Evolutionary conservation across 2,888 invertebrate species (phyloP).

Genomic region (Limnephilus marmoratus): DNA sequence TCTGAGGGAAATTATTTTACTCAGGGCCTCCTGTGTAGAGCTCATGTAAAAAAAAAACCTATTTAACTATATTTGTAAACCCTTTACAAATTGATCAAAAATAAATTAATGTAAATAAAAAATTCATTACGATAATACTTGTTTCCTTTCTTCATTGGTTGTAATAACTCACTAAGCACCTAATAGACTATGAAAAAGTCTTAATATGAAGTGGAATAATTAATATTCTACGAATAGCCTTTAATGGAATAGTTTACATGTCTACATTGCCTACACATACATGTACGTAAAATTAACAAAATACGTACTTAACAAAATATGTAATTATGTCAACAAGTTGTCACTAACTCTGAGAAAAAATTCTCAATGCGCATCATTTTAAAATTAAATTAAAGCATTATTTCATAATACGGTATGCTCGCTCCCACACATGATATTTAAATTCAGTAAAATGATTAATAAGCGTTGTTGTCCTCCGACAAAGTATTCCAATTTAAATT

Average conservation of each 20-base stretch:
- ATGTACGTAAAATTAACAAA: neutral
- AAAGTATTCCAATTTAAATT: too few relatives aligned
- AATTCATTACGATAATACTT: neutral
- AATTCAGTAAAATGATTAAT: neutral
- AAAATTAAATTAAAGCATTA: neutral
- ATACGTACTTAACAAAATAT: too few relatives aligned
- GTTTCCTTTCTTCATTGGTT: neutral
- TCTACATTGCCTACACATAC: neutral
- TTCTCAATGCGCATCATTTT: neutral
- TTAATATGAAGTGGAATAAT: neutral
- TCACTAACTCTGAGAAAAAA: neutral
- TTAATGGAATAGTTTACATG: neutral
- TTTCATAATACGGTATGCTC: neutral
- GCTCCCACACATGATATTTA: neutral
- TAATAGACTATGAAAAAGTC: neutral
- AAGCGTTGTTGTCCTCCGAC: neutral
- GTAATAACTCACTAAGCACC: neutral
- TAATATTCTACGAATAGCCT: neutral
- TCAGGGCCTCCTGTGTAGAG: too few relatives aligned
- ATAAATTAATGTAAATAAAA: neutral
- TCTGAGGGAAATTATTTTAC: too few relatives aligned
- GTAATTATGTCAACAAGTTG: neutral
- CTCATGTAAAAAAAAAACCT: too few relatives aligned
- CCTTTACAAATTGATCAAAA: neutral
- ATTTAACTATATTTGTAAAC: too few relatives aligned